phyloP scores from a whole-genome alignment of 1,140 invertebrate species.

The Drosophila gunungcola region DNA sequence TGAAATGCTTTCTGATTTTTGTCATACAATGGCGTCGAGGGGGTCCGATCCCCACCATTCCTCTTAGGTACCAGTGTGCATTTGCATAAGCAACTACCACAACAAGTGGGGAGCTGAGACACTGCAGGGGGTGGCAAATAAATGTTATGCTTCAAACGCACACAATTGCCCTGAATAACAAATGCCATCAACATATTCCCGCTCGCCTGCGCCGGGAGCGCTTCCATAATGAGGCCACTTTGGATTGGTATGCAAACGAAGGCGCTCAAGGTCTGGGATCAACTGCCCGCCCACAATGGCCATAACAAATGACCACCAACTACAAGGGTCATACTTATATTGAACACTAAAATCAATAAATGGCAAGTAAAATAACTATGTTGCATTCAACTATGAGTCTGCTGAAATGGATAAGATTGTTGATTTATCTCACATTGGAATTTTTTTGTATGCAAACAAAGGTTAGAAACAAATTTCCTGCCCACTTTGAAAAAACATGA shows the following conservation, averaged over 20 bases:
- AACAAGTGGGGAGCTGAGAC: constrained; percentile 27
- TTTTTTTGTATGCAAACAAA: too few species aligned
- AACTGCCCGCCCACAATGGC: constrained; percentile 6
- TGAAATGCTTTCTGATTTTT: constrained; percentile 78
- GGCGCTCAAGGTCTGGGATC: constrained; percentile 16
- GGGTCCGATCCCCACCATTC: not conserved
- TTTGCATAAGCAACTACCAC: constrained; percentile 50
- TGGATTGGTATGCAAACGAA: constrained; percentile 63
- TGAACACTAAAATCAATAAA: not conserved
- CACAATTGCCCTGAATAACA: constrained; percentile 74
- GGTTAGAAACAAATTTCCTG: too few species aligned
- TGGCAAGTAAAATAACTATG: not conserved
- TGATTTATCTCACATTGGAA: too few species aligned
- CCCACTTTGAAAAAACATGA: too few species aligned
- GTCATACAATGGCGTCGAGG: constrained; percentile 55
- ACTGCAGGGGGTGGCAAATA: constrained; percentile 43
- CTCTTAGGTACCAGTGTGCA: constrained; percentile 29
- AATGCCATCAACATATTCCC: constrained; percentile 37
- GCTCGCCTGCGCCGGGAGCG: constrained; percentile 11
- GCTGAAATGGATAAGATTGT: too few species aligned
- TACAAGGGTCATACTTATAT: not conserved
- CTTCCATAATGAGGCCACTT: constrained; percentile 60
- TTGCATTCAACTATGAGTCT: too few species aligned
- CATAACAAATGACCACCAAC: constrained; percentile 18
- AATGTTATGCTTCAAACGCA: constrained; percentile 69